Conservation (phyloP, 23 tunicate species). For the Oikopleura dioica region DNA sequence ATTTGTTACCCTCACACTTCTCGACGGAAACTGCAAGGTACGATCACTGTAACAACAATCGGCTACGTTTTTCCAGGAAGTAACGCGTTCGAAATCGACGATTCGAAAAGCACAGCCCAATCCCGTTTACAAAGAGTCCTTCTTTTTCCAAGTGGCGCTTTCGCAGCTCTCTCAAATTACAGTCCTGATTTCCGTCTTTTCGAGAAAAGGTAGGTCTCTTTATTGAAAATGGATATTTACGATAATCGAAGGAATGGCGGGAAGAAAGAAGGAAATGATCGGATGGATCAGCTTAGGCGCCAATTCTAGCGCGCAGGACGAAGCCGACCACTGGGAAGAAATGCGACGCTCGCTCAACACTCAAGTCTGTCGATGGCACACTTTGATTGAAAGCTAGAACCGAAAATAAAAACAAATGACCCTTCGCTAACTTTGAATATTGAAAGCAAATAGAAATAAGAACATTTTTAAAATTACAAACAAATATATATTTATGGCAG, state of each 20-base stretch:
- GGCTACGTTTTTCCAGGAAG: slow-evolving; percentile 23
- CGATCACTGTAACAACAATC: neutral
- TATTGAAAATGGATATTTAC: too few species aligned
- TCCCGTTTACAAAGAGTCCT: slow-evolving; percentile 71
- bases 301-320: slow-evolving; percentile 48
- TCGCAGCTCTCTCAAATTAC: slow-evolving; percentile 82
- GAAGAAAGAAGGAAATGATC: slow-evolving; percentile 31
- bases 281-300: slow-evolving; percentile 85
- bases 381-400: slow-evolving; percentile 40
- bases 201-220: slow-evolving; percentile 20
- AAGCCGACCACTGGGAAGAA: slow-evolving; percentile 81
- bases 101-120: slow-evolving; percentile 60
- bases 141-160: slow-evolving; percentile 75
- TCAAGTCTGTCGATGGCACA: slow-evolving; percentile 77
- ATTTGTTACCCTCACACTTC: slow-evolving; percentile 20
- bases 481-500: too few species aligned
- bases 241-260: too few species aligned
- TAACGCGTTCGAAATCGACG: slow-evolving; percentile 79
- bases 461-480: too few species aligned
- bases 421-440: too few species aligned
- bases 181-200: slow-evolving; percentile 60
- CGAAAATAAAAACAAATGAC: too few species aligned
- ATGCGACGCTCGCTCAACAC: slow-evolving; percentile 49
- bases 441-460: too few species aligned
- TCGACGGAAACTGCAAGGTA: neutral